Base-by-base conservation (phyloP, 1,140 invertebrate genomes). In the Acyrthosiphon pisum region DNA sequence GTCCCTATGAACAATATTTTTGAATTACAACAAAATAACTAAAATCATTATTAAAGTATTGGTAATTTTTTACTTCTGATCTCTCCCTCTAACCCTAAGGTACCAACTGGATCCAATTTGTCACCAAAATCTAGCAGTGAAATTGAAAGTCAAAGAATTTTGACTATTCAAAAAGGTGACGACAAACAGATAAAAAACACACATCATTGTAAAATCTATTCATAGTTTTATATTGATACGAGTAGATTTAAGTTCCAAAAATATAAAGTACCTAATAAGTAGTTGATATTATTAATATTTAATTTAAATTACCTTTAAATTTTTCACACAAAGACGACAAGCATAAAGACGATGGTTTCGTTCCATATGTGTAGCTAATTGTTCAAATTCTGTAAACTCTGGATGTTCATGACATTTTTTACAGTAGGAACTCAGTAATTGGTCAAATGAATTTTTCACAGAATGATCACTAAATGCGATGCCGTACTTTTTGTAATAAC, bases 291-390 rank as follows among this genome's bases (percentile, higher is more conserved):
- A 37, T 41, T 53, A 53, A 53, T 83, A 22, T 22, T 37, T 41
- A 37, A 23, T 22, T 41, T 8, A 90, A 44, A 37, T 90, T n/a
- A 98, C 97, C 96, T 97, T 99, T 53, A 99, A 96, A 95, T 99
- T 97, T 94, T 98, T 97, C 3, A 98, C 97, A 95, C 99, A 99
- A 2, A 99, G 96, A 95, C 99, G 98, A 96, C 99, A 99, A 94
- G 97, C 99, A 95, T 97, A 97, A 86, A 98, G 95, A 94, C 98
- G 97, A 95, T 99, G 99, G 60, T 96, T 96, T 94, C 96, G 96
- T 94, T 97, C 96, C 96, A 99, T 97, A 95, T 99, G 99, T 94
- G 97, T 97, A 95, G 97, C 97, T 0, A 99, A 96, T 93, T 96
- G 96, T 84, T 95, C 95, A 94, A 99, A 99, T 41, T 95, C 97